Evolutionary conservation across 2,797 vertebrate genomes (phyloP).

Genomic region (Heterohyrax brucei): DNA sequence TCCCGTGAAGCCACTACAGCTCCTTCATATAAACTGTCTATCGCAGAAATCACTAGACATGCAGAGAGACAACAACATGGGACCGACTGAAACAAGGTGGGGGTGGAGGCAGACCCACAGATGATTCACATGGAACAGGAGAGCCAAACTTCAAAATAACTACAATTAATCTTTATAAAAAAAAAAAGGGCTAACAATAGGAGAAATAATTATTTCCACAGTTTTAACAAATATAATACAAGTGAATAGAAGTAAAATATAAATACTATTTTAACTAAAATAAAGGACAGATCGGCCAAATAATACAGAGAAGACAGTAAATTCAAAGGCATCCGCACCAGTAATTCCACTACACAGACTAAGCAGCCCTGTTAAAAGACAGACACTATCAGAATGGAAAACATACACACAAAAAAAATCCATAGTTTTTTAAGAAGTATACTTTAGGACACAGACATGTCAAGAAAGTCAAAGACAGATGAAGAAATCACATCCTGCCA

Average conservation of each 20-base stretch:
- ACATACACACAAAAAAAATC: background rate
- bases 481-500: background rate
- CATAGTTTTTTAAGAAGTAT: background rate
- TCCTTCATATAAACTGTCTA: background rate
- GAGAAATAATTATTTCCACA: background rate
- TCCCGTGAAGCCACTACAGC: background rate
- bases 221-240: background rate
- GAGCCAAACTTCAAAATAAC: too few relatives aligned
- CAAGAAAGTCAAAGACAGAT: background rate
- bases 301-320: too few relatives aligned
- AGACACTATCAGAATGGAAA: background rate
- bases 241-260: background rate
- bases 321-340: background rate
- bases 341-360: too few relatives aligned
- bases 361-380: background rate
- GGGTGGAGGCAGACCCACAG: background rate
- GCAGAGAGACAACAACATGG: background rate
- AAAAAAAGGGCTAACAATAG: background rate
- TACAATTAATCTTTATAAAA: background rate
- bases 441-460: background rate
- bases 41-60: conserved; percentile 17
- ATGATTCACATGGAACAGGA: background rate
- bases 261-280: too few relatives aligned
- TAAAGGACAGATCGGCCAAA: too few relatives aligned
- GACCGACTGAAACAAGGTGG: background rate